phyloP scores from a whole-genome alignment of 1,140 invertebrate genomes.

The Drosophila littoralis region DNA sequence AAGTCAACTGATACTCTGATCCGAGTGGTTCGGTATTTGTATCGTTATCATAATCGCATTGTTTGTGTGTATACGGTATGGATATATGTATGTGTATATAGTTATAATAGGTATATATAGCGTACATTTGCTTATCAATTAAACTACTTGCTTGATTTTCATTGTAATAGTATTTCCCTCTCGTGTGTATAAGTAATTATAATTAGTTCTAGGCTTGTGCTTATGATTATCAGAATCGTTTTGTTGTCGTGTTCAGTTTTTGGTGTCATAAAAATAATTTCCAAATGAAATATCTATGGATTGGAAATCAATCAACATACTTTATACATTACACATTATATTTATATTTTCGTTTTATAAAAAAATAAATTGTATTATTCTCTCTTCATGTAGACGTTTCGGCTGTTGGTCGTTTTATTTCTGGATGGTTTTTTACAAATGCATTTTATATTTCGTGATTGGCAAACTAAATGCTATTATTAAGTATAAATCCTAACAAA shows the following conservation, averaged over 20 bases:
- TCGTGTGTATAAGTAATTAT: slow-evolving; percentile 43
- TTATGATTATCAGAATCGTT: slow-evolving; percentile 77
- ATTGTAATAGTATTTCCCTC: slow-evolving; percentile 38
- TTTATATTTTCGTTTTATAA: slow-evolving; percentile 17
- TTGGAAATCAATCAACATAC: slow-evolving; percentile 38
- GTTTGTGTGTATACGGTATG: slow-evolving; percentile 42
- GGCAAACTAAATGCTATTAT: slow-evolving; percentile 59
- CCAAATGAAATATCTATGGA: slow-evolving; percentile 37
- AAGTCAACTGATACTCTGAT: slow-evolving; percentile 58
- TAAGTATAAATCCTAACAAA: slow-evolving; percentile 49
- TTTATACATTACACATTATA: slow-evolving; percentile 10
- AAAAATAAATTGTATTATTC: slow-evolving; percentile 67
- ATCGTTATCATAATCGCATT: slow-evolving; percentile 11
- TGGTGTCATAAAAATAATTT: slow-evolving; percentile 36
- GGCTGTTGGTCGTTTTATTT: slow-evolving; percentile 64
- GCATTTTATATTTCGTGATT: slow-evolving; percentile 38
- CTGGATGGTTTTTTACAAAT: slow-evolving; percentile 71
- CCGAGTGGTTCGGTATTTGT: slow-evolving; percentile 9
- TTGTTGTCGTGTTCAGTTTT: slow-evolving; percentile 12
- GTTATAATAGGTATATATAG: slow-evolving; percentile 42
- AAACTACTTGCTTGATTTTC: slow-evolving; percentile 61
- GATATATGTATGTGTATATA: slow-evolving; percentile 43
- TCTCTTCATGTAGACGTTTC: slow-evolving; percentile 41
- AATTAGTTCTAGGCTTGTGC: slow-evolving; percentile 67
- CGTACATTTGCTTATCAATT: slow-evolving; percentile 68